Percentiles rank a stretch among this genome's conserved stretches.
phyloP scores from a whole-genome alignment of 92 coral and sea anemone species.

The Galaxea fascicularis region DNA sequence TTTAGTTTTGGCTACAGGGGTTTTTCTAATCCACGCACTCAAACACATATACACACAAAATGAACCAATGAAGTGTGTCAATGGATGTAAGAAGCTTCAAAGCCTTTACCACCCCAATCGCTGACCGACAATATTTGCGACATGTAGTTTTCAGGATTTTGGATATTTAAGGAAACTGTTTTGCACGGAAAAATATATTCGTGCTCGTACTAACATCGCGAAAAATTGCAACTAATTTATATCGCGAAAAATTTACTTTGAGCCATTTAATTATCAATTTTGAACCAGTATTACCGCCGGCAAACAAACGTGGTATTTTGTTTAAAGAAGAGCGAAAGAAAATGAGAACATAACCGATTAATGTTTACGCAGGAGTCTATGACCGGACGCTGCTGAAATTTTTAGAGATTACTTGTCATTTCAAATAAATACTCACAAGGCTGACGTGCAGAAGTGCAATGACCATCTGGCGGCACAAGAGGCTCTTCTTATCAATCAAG shows the following conservation, averaged over 20 bases:
- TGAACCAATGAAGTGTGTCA: too few species aligned
- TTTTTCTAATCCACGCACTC: neutral
- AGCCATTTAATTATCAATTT: conserved; percentile 13
- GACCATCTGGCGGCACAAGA: conserved; percentile 5
- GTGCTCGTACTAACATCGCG: neutral
- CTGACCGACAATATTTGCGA: neutral
- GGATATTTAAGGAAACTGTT: neutral
- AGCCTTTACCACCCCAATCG: neutral
- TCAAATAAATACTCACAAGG: conserved; percentile 1
- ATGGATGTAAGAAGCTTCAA: neutral
- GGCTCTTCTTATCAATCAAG: conserved; percentile 31
- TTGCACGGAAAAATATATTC: too few species aligned
- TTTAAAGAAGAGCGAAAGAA: neutral
- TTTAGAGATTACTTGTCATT: conserved; percentile 22
- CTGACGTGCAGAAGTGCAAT: conserved; percentile 17
- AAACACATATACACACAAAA: too few species aligned
- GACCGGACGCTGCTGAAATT: conserved; percentile 18
- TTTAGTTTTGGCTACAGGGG: neutral
- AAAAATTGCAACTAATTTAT: neutral
- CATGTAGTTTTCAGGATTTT: neutral
- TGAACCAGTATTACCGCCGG: neutral
- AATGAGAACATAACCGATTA: neutral
- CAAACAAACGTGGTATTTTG: conserved; percentile 6
- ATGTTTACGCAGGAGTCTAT: conserved; percentile 15
- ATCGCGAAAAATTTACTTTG: too few species aligned